Conservation (phyloP, 1,140 invertebrate genomes). For the Procambarus clarkii region DNA sequence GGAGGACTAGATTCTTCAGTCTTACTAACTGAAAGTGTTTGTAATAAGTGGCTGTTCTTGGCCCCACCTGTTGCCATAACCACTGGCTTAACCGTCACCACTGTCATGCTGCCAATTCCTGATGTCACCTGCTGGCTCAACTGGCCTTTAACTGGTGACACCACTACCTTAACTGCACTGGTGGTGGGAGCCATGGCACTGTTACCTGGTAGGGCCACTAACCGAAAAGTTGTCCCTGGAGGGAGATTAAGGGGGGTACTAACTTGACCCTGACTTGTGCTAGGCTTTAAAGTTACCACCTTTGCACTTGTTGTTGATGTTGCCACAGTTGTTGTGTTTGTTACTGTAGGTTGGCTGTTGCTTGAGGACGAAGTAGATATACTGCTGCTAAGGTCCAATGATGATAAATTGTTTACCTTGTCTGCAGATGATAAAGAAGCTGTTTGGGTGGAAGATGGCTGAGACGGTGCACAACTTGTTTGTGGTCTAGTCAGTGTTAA, state of each 20-base stretch:
- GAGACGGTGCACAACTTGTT: conserved; percentile 32
- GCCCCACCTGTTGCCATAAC: conserved; percentile 65
- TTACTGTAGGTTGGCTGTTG: not conserved
- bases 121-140: conserved; percentile 67
- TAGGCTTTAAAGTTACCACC: conserved; percentile 71
- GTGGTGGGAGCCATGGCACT: conserved; percentile 70
- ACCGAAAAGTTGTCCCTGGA: conserved; percentile 71
- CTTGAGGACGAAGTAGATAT: conserved; percentile 11
- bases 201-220: conserved; percentile 71
- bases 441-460: conserved; percentile 38
- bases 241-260: conserved; percentile 67
- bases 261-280: conserved; percentile 61
- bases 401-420: conserved; percentile 31
- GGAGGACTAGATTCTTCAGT: conserved; percentile 70
- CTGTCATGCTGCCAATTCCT: conserved; percentile 63
- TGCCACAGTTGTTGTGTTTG: conserved; percentile 32
- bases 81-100: conserved; percentile 66
- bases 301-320: conserved; percentile 56
- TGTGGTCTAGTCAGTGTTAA: conserved; percentile 56
- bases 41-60: conserved; percentile 66
- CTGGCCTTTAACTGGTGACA: conserved; percentile 68
- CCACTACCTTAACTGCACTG: conserved; percentile 70
- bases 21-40: conserved; percentile 62
- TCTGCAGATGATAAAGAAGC: conserved; percentile 28
- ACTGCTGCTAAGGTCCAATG: conserved; percentile 22